Conservation (phyloP, 1,140 invertebrate genomes). For the Scaptomyza pallida region DNA sequence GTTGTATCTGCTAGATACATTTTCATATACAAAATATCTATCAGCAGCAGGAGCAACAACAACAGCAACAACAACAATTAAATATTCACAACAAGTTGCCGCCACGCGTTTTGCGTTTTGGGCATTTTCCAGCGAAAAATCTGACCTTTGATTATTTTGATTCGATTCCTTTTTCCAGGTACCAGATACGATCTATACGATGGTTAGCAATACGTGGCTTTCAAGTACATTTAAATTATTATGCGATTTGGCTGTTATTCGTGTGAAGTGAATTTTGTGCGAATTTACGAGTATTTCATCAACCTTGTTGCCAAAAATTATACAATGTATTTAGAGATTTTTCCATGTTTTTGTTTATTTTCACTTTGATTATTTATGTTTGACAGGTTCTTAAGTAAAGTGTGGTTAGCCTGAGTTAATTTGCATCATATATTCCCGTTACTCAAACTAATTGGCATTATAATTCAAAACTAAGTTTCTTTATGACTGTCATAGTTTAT, state of each 20-base stretch:
- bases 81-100: constrained; percentile 62
- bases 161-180: constrained; percentile 35
- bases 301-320: constrained; percentile 23
- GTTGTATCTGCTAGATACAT: constrained; percentile 32
- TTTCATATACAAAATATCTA: constrained; percentile 20
- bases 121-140: constrained; percentile 63
- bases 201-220: constrained; percentile 39
- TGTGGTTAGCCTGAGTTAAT: not conserved
- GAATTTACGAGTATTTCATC: constrained; percentile 39
- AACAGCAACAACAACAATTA: constrained; percentile 30
- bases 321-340: constrained; percentile 16
- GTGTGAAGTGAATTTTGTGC: constrained; percentile 27
- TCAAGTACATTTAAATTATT: constrained; percentile 69
- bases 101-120: constrained; percentile 65
- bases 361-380: constrained; percentile 32
- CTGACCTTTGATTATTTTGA: constrained; percentile 58
- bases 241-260: constrained; percentile 29
- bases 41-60: constrained; percentile 14
- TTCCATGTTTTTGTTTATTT: constrained; percentile 21
- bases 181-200: too few species aligned
- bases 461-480: too few species aligned
- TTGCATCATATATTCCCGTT: too few species aligned
- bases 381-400: not conserved
- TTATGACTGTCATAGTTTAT: too few species aligned
- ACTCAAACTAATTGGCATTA: too few species aligned